Evolutionary conservation across 2,888 invertebrate genomes (phyloP), one percentile per base, ranked within the genome.

Genomic region (Lissonota sp.): DNA sequence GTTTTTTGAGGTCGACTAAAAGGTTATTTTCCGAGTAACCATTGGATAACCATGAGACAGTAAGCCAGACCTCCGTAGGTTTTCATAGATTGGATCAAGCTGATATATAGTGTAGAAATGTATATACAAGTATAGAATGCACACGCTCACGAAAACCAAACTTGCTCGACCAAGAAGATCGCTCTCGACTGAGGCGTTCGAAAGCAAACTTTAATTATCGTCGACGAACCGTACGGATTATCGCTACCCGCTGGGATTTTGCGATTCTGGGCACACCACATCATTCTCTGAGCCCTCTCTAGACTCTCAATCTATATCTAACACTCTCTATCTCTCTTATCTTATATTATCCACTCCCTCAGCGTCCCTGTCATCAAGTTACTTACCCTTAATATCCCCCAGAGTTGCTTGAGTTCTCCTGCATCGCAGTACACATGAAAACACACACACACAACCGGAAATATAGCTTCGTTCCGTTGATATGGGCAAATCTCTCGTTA

Each of bases 171-270:
- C 16, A 8, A 39, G 14, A 63, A 57, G 57, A 12, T n/a, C 37
- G 2, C 16, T 55, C 26, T 26, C 42, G 60, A 55, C 63, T 58
- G 40, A 67, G 42, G n/a, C 49, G 72, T 80, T 72, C 72, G 73
- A 79, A 79, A 80, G 74, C 71, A 83, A 84, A 84, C 80, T 84
- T 84, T 81, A 84, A 84, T 84, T 84, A 84, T 79, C 71, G 63
- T 62, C 60, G 75, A 60, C 79, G 79, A 79, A 79, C 74, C 70
- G 70, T 80, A 67, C 40, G 66, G 60, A 53, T 75, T 64, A 80
- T 70, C 81, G 69, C 72, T 58, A 58, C 60, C 77, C 72, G 74
- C 72, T 77, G 79, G 84, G 83, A 79, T 81, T 53, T 62, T 58
- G 66, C 60, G 69, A 69, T 80, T 53, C 76, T 40, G 40, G 60